Evolutionary conservation across 2,113 vertebrate species (phyloP).

Genomic region (Pristiophorus japonicus): DNA sequence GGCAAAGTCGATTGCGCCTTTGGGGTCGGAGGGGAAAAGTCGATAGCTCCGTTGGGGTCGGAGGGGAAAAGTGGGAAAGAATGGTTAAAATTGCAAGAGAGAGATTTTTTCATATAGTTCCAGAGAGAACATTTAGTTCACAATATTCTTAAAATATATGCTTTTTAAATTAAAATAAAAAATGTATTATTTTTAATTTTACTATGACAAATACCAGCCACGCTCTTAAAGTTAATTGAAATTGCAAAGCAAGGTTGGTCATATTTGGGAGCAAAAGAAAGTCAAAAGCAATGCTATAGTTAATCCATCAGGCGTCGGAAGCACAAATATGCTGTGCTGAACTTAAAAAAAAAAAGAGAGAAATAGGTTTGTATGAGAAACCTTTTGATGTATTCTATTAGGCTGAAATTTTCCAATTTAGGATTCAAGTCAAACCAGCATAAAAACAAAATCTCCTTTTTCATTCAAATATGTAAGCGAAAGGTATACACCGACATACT

Average conservation of each 20-base stretch:
- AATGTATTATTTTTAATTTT: not conserved
- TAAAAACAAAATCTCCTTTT: not conserved
- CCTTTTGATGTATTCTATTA: no score
- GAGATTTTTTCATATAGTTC: not conserved
- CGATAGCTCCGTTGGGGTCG: no score
- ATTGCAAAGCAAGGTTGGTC: not conserved
- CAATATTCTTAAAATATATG: not conserved
- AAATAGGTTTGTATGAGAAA: no score
- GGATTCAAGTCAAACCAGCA: not conserved
- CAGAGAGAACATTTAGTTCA: not conserved
- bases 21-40: not conserved
- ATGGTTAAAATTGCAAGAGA: not conserved
- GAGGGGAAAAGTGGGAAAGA: not conserved
- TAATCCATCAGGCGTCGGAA: not conserved
- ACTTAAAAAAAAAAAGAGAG: not conserved
- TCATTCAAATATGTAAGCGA: no score
- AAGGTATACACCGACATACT: no score
- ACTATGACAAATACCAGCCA: not conserved
- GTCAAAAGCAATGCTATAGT: not conserved
- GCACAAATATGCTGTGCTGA: not conserved
- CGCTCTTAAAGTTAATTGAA: not conserved
- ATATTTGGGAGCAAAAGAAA: not conserved
- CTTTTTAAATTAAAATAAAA: not conserved
- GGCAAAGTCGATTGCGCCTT: not conserved
- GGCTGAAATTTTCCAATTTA: not conserved